These are phyloP conservation scores for Chelon labrosus DNA, from an alignment of 2,797 vertebrate species.

Conservation along the genomic window DNA sequence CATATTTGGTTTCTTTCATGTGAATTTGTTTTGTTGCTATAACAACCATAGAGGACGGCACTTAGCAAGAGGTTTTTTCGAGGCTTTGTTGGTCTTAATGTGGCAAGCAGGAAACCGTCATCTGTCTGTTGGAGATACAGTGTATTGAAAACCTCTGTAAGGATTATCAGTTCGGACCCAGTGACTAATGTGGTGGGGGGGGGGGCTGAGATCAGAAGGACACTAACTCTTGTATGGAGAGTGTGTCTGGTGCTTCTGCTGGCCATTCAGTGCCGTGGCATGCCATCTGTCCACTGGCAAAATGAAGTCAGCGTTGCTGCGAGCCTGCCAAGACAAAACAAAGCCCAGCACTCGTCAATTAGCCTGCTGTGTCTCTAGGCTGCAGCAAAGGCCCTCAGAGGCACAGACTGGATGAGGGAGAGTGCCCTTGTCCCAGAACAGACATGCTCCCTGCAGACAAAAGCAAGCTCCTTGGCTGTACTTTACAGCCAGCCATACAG, in stretches of 20 bases:
- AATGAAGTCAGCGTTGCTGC: conserved; percentile 58
- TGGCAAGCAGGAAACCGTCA: conserved; percentile 9
- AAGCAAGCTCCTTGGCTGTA: conserved; percentile 52
- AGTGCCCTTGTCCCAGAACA: conserved; percentile 52
- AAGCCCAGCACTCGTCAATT: conserved; percentile 78
- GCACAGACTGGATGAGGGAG: conserved; percentile 50
- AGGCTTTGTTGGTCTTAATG: conserved; percentile 29
- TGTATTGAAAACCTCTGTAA: conserved; percentile 28
- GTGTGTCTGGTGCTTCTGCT: conserved; percentile 53
- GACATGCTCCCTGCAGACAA: conserved; percentile 57
- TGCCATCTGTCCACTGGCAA: conserved; percentile 79
- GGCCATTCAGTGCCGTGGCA: conserved; percentile 63
- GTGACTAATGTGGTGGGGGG: conserved; percentile 24
- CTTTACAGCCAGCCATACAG: conserved; percentile 40
- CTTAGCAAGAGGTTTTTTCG: conserved; percentile 2
- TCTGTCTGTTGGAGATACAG: conserved; percentile 25
- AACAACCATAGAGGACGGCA: conserved; percentile 3
- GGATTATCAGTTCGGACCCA: conserved; percentile 39
- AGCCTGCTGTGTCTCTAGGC: conserved; percentile 72
- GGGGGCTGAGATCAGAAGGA: conserved; percentile 50
- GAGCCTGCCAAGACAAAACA: conserved; percentile 78
- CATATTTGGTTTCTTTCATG: conserved; percentile 6
- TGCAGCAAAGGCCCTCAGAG: conserved; percentile 55
- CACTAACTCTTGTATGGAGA: conserved; percentile 40
- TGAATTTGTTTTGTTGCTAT: background rate